Evolutionary conservation across 2,888 invertebrate species (phyloP).

Genomic region (Microplitis manilae): DNA sequence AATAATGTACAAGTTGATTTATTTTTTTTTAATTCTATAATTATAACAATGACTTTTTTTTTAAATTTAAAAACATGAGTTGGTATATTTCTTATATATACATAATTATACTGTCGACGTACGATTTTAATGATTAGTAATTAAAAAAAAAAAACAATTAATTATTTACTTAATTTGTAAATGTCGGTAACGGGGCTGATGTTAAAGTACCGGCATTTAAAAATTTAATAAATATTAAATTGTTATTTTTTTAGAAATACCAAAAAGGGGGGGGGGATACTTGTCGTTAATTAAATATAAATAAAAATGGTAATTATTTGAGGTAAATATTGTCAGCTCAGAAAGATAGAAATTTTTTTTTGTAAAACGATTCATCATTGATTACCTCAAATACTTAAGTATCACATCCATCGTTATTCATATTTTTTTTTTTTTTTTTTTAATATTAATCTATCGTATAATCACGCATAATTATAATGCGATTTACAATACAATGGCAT

Average conservation of each 20-base stretch:
- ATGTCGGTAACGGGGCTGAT: slow-evolving; percentile 43
- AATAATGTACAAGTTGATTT: slow-evolving; percentile 43
- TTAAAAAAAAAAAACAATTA: slow-evolving; percentile 22
- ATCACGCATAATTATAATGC: neutral
- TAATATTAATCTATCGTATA: slow-evolving; percentile 23
- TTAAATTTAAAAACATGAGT: slow-evolving; percentile 38
- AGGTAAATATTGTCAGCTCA: neutral
- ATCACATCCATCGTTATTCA: neutral
- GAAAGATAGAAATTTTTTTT: neutral
- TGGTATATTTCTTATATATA: slow-evolving; percentile 43
- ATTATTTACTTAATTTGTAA: slow-evolving; percentile 17
- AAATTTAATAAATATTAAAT: slow-evolving; percentile 5
- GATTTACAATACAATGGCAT: neutral
- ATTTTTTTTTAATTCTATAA: slow-evolving; percentile 28
- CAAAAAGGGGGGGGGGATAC: neutral
- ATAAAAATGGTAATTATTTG: slow-evolving; percentile 1
- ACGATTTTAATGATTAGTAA: neutral
- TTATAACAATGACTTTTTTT: slow-evolving; percentile 37
- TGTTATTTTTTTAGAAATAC: neutral
- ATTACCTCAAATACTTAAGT: neutral
- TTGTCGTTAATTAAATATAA: neutral
- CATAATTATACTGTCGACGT: slow-evolving; percentile 33
- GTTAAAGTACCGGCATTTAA: slow-evolving; percentile 23
- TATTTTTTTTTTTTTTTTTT: neutral
- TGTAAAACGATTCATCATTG: slow-evolving; percentile 25